Evolutionary conservation across 2,888 invertebrate genomes (phyloP).

Genomic region (Synanthedon vespiformis): DNA sequence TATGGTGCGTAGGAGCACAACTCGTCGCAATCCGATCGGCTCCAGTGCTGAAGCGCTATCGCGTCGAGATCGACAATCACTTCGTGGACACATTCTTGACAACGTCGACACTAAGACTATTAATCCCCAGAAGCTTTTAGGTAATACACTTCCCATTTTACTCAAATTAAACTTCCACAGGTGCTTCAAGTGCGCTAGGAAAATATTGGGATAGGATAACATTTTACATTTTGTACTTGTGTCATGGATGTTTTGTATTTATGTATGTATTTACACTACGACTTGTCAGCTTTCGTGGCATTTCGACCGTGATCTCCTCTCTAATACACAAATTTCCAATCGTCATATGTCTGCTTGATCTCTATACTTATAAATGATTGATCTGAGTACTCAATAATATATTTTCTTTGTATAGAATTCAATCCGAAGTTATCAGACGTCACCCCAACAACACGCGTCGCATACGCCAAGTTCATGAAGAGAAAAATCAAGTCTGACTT

Average conservation of each 20-base stretch:
- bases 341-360: no score
- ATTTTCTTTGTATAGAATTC: conserved; percentile 68
- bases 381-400: no score
- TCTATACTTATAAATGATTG: no score
- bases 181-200: no score
- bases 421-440: conserved; percentile 83
- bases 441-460: conserved; percentile 82
- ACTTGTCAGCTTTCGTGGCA: no score
- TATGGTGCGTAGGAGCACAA: conserved; percentile 78
- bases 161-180: background rate
- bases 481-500: conserved; percentile 75
- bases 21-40: conserved; percentile 82
- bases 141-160: conserved; percentile 33
- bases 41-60: conserved; percentile 76
- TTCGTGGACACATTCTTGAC: conserved; percentile 77
- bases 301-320: no score
- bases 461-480: conserved; percentile 90
- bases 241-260: no score
- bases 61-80: conserved; percentile 76
- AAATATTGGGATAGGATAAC: no score
- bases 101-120: conserved; percentile 75
- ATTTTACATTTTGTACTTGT: no score
- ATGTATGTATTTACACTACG: no score
- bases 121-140: conserved; percentile 79
- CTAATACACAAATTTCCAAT: no score